Conservation (phyloP, 2,888 invertebrate species). For the Apotomis capreana region DNA sequence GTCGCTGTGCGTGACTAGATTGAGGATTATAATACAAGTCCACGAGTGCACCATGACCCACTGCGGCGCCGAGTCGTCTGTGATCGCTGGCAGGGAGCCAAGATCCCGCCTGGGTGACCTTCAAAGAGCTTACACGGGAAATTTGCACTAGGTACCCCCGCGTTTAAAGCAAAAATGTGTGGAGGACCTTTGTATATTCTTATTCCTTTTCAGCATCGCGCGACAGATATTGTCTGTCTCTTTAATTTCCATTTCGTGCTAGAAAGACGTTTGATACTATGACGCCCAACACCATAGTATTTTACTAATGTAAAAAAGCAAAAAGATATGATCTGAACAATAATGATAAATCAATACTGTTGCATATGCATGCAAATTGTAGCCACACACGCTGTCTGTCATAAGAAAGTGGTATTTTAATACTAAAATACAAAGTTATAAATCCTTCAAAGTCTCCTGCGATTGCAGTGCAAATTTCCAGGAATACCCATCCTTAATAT, state of each 20-base stretch:
- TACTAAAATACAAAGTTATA: background rate
- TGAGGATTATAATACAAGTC: conserved; percentile 22
- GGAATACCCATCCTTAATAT: background rate
- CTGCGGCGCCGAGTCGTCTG: conserved; percentile 65
- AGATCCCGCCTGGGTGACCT: conserved; percentile 53
- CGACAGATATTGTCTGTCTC: too few relatives aligned
- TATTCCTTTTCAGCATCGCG: background rate
- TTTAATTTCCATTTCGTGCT: too few relatives aligned
- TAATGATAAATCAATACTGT: too few relatives aligned
- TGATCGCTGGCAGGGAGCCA: conserved; percentile 60
- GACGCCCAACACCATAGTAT: too few relatives aligned
- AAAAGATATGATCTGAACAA: background rate
- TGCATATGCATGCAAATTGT: too few relatives aligned
- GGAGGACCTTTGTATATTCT: background rate
- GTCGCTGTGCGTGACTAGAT: conserved; percentile 10
- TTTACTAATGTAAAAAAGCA: too few relatives aligned
- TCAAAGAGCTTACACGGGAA: conserved; percentile 47
- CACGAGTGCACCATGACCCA: conserved; percentile 46
- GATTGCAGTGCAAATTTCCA: background rate
- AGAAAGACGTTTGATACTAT: too few relatives aligned
- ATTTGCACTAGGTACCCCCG: conserved; percentile 24
- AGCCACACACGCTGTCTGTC: background rate
- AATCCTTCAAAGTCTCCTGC: background rate
- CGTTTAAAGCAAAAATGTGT: background rate
- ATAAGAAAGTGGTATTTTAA: background rate